phyloP scores from a whole-genome alignment of 2,113 vertebrate species.

The Scopus umbretta region DNA sequence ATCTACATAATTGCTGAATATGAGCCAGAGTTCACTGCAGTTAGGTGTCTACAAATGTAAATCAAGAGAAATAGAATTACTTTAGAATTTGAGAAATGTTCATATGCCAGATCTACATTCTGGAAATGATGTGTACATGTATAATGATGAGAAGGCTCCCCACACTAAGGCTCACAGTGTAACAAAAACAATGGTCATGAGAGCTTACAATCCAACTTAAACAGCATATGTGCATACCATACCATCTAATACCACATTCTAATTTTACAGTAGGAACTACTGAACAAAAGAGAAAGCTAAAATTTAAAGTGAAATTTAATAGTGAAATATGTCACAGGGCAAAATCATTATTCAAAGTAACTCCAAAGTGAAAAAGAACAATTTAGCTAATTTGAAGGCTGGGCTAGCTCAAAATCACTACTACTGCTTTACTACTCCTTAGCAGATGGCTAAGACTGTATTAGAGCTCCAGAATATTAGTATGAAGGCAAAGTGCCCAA shows the following conservation, averaged over 20 bases:
- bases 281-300: constrained; percentile 2
- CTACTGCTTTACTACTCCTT: neutral
- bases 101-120: neutral
- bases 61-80: neutral
- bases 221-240: neutral
- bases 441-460: neutral
- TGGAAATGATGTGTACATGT: neutral
- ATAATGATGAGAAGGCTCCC: neutral
- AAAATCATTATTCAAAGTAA: constrained; percentile 20
- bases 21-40: neutral
- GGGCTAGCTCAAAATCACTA: neutral
- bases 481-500: constrained; percentile 22
- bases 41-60: neutral
- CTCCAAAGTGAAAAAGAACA: neutral
- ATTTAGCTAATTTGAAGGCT: neutral
- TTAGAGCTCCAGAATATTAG: constrained; percentile 24
- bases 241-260: neutral
- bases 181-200: neutral
- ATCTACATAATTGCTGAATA: neutral
- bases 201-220: neutral
- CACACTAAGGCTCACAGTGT: neutral
- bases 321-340: neutral
- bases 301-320: neutral
- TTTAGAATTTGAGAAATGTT: neutral
- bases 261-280: neutral